Base-by-base conservation (phyloP, 35 echinoderm and acorn worm genomes). In the Patiria miniata region DNA sequence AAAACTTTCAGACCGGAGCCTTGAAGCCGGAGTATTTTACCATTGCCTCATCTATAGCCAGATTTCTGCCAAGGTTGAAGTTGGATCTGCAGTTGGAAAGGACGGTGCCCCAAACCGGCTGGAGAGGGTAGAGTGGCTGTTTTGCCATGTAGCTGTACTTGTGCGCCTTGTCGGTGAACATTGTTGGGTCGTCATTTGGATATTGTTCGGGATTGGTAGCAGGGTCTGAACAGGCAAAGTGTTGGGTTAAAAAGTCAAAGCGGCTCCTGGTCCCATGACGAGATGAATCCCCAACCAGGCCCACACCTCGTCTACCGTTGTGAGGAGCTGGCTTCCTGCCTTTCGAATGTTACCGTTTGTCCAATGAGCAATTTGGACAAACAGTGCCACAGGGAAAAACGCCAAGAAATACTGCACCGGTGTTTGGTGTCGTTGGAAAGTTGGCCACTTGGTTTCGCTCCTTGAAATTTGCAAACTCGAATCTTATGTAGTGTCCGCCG, bases 11-110 rank as follows among this genome's bases (percentile, higher is more conserved):
- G 39, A 83, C 73, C 19, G 15, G 36, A 0, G 32, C 79, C 39
- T 36, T 52, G 32, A 77, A 90, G 5, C 68, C 85, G 32, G 30
- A 78, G 7, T 78, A 90, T 28, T 40, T 79, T 1, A 90, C 68
- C 88, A 90, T 90, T 7, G 88, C 88, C 65, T 90, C 88, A 78
- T 83, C 80, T 5, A 52, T 73, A 16, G 80, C 34, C 60, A 90
- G 32, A 7, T 83, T 17, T 47, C 40, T 56, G 9, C 8, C 23
- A 8, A 52, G 81, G 21, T 83, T 69, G 50, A 36, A 83, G 3
- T 90, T 47, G 2, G 22, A 6, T 18, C 21, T 22, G 61, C 60
- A 90, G 59, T 23, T 77, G 10, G n/a, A 19, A 2, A 29, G 21
- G 2, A 83, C 23, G 2, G 39, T 15, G 26, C 34, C 56, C 85